Evolutionary conservation across 2,113 vertebrate genomes (phyloP).

Genomic region (Cairina moschata): DNA sequence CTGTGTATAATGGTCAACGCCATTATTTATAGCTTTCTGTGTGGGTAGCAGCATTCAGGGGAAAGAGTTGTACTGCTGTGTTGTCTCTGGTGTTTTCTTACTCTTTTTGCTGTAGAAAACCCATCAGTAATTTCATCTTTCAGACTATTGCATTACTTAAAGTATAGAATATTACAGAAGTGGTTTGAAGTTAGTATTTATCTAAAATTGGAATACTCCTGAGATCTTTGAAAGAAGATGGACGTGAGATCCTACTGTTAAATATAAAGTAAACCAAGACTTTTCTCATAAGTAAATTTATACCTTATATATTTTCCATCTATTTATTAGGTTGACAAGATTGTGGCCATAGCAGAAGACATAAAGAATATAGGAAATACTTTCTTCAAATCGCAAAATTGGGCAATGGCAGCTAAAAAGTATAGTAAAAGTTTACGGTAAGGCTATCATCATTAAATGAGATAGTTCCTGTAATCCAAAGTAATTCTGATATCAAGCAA

Average conservation of each 20-base stretch:
- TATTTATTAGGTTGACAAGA: conserved; percentile 85
- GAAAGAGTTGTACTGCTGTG: neutral
- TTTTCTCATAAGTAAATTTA: neutral
- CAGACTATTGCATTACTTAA: neutral
- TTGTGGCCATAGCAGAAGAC: conserved; percentile 89
- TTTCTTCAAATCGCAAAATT: conserved; percentile 94
- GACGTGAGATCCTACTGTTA: neutral
- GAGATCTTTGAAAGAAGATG: neutral
- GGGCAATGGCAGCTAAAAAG: conserved; percentile 89
- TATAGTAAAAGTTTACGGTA: conserved; percentile 95
- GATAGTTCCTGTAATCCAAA: conserved; percentile 1
- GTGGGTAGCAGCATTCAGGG: neutral
- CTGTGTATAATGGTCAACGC: neutral
- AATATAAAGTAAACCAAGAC: neutral
- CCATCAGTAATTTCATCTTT: neutral
- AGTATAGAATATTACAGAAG: neutral
- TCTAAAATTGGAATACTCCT: neutral
- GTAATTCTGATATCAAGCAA: neutral
- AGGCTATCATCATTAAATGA: conserved; percentile 20
- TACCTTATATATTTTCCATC: conserved; percentile 36
- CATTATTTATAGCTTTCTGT: neutral
- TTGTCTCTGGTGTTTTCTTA: conserved; percentile 21
- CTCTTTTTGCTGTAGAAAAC: neutral
- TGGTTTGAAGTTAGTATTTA: neutral
- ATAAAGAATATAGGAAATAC: conserved; percentile 94